Evolutionary conservation across 2,797 vertebrate species (phyloP).

Genomic region (Fistularia commersonii): DNA sequence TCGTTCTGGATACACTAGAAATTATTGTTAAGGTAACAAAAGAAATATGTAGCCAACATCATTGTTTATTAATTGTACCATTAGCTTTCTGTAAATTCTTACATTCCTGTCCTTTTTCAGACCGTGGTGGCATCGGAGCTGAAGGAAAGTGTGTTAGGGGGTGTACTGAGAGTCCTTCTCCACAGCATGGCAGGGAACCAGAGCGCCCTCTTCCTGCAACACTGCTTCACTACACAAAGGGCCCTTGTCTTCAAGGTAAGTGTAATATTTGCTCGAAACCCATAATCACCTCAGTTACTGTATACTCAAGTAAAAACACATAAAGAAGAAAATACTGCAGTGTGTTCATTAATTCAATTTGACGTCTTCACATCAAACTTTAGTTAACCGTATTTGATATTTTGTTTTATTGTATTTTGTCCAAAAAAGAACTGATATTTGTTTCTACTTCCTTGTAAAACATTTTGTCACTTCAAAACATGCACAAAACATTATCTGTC

Average conservation of each 20-base stretch:
- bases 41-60: background rate
- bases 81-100: constrained; percentile 5
- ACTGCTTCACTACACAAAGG: constrained; percentile 89
- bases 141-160: constrained; percentile 86
- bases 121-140: constrained; percentile 83
- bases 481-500: no score
- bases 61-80: background rate
- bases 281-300: background rate
- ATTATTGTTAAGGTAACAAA: constrained; percentile 86
- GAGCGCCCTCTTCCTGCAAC: constrained; percentile 88
- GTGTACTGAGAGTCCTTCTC: constrained; percentile 84
- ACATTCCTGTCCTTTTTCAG: constrained; percentile 37
- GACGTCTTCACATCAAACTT: no score
- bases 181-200: constrained; percentile 88
- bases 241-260: constrained; percentile 84
- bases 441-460: no score
- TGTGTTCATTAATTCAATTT: no score
- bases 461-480: no score
- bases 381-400: no score
- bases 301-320: background rate
- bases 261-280: background rate
- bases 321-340: no score
- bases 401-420: no score
- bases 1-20: constrained; percentile 88
- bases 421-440: no score